Percentiles rank a stretch among this genome's conserved stretches.
These are phyloP conservation scores for Heliconius sara DNA, from an alignment of 2,888 invertebrate species.

Conservation along the genomic window DNA sequence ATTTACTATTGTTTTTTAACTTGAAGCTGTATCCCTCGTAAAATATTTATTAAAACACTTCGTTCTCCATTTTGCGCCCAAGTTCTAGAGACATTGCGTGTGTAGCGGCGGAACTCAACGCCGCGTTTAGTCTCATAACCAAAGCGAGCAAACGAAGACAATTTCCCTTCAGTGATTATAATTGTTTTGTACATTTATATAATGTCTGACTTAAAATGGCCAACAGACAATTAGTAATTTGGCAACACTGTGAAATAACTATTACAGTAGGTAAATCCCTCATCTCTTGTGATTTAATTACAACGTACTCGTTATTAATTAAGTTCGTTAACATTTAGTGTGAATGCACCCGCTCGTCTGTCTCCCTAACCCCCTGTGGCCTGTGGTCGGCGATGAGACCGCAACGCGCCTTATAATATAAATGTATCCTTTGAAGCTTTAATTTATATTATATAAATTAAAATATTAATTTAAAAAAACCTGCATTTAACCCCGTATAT, in stretches of 20 bases:
- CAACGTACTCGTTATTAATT: constrained; percentile 20
- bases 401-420: background rate
- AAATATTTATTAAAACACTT: no score
- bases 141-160: no score
- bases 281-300: constrained; percentile 7
- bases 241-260: background rate
- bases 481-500: no score
- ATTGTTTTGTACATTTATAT: no score
- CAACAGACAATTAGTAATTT: background rate
- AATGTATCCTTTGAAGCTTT: constrained; percentile 1
- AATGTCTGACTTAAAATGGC: background rate
- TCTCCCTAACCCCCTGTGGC: constrained; percentile 26
- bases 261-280: background rate
- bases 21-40: no score
- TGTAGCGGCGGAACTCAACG: background rate
- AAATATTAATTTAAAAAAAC: background rate
- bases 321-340: constrained; percentile 31
- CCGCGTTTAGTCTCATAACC: background rate
- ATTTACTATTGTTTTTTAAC: background rate
- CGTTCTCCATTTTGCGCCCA: no score
- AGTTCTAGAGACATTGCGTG: background rate
- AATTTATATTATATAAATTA: constrained; percentile 4
- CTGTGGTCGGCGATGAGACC: constrained; percentile 16
- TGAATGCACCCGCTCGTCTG: constrained; percentile 30
- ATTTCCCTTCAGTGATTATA: no score